Evolutionary conservation across 2,113 vertebrate genomes (phyloP).

Genomic region (Periophthalmodon schlosseri): DNA sequence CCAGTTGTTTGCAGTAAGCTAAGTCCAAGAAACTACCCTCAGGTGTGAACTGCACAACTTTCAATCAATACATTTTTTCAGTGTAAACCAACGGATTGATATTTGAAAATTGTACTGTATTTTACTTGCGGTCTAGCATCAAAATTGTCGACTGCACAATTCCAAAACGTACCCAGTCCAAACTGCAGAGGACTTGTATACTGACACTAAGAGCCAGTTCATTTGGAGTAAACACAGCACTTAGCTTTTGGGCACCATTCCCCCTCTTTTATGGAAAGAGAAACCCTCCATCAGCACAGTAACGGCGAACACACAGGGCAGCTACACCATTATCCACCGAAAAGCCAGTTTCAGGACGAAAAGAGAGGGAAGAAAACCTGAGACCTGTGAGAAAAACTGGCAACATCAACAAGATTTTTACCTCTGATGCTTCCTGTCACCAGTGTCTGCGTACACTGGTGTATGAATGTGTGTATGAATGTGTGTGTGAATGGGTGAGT

Average conservation of each 20-base stretch:
- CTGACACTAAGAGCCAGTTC: constrained; percentile 3
- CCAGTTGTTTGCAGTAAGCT: too few relatives aligned
- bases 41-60: too few relatives aligned
- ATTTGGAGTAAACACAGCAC: constrained; percentile 7
- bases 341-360: neutral
- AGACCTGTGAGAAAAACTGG: neutral
- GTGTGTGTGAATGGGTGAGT: too few relatives aligned
- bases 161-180: neutral
- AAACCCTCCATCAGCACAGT: constrained; percentile 8
- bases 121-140: neutral
- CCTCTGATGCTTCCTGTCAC: too few relatives aligned
- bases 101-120: neutral
- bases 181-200: neutral
- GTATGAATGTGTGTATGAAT: too few relatives aligned
- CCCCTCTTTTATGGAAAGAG: constrained; percentile 1
- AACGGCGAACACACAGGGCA: neutral
- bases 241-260: neutral
- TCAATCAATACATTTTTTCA: neutral
- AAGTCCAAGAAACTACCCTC: too few relatives aligned
- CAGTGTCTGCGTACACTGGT: too few relatives aligned
- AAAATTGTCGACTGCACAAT: neutral
- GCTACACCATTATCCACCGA: neutral
- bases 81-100: neutral
- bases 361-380: neutral
- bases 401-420: neutral